These are phyloP conservation scores for Melinopterus prodromus DNA, from an alignment of 2,888 invertebrate genomes.

Conservation along the genomic window DNA sequence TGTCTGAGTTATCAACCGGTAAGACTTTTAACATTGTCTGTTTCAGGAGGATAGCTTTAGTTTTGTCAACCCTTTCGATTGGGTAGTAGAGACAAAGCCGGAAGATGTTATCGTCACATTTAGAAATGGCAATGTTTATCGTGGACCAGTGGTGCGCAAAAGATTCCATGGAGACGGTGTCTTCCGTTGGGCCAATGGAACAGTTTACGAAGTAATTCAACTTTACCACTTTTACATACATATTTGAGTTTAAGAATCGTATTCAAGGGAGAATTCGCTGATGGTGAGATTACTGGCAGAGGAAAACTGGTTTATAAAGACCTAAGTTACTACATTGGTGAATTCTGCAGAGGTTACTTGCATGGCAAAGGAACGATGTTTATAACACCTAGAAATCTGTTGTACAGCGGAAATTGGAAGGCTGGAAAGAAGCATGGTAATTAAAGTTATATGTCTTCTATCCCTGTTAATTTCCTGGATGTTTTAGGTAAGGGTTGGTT, in stretches of 20 bases:
- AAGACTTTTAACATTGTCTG: neutral
- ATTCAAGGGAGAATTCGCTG: constrained; percentile 65
- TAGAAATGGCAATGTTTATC: constrained; percentile 66
- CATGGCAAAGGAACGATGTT: constrained; percentile 58
- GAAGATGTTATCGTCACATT: constrained; percentile 64
- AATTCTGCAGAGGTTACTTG: constrained; percentile 65
- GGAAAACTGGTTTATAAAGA: constrained; percentile 66
- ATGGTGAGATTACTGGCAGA: constrained; percentile 65
- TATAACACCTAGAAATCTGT: constrained; percentile 45
- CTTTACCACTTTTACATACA: too few species aligned
- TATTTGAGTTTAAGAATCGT: neutral
- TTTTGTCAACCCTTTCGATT: constrained; percentile 18
- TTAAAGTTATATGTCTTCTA: constrained; percentile 8
- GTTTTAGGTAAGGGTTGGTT: constrained; percentile 52
- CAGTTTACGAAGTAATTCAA: constrained; percentile 62
- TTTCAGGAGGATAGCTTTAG: constrained; percentile 10
- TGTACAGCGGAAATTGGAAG: constrained; percentile 60
- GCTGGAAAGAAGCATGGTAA: constrained; percentile 57
- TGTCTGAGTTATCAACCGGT: neutral
- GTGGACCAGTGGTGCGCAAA: constrained; percentile 64
- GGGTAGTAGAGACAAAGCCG: constrained; percentile 47
- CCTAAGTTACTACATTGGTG: constrained; percentile 67
- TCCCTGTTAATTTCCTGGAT: too few species aligned
- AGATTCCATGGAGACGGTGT: constrained; percentile 68
- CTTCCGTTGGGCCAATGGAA: constrained; percentile 68